A percentile compares a stretch with the other conserved stretches of the same genome.
Conservation (phyloP, 2,797 vertebrate species). For the Mico argentatus region DNA sequence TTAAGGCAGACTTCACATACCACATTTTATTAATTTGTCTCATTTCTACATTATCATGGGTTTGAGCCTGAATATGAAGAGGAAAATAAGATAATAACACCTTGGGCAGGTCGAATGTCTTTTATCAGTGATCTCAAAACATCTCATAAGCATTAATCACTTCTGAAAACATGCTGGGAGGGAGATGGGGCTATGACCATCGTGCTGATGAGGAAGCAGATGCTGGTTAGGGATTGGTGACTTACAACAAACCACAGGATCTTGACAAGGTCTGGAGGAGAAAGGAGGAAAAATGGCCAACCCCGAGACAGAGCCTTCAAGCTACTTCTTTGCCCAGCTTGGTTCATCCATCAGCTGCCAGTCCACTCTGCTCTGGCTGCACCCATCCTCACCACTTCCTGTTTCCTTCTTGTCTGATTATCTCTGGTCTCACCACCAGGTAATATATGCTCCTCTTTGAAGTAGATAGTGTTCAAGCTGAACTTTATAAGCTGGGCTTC, state of each 20-base stretch:
- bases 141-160: constrained; percentile 72
- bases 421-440: background rate
- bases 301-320: background rate
- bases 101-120: constrained; percentile 55
- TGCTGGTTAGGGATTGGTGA: constrained; percentile 62
- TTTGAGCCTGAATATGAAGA: constrained; percentile 60
- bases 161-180: constrained; percentile 62
- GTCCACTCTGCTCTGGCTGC: background rate
- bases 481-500: background rate
- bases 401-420: background rate
- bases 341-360: background rate
- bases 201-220: constrained; percentile 64
- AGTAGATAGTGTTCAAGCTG: background rate
- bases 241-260: constrained; percentile 15
- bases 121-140: constrained; percentile 74
- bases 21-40: constrained; percentile 51
- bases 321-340: background rate
- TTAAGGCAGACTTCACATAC: background rate
- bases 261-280: constrained; percentile 5
- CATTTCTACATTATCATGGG: constrained; percentile 47
- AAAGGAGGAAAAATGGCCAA: constrained; percentile 11
- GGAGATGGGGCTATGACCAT: constrained; percentile 62
- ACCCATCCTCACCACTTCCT: background rate
- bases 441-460: background rate
- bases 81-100: constrained; percentile 75